These are phyloP conservation scores for Drosophila cardini DNA, from an alignment of 1,140 invertebrate genomes.

Conservation along the genomic window DNA sequence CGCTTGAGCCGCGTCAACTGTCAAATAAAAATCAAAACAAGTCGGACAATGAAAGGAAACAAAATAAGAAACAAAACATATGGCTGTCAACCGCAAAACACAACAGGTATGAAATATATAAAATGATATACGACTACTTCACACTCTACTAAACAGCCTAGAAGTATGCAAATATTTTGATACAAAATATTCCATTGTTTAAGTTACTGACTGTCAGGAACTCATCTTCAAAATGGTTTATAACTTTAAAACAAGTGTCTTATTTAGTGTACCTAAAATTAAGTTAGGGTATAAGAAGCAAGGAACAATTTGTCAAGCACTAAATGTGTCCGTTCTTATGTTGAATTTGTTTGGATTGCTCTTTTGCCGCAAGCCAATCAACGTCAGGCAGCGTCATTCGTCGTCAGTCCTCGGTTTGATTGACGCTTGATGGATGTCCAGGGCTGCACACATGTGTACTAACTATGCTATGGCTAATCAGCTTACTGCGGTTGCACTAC, in stretches of 20 bases:
- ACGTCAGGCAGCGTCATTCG: constrained; percentile 55
- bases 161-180: not conserved
- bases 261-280: not conserved
- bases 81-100: constrained; percentile 62
- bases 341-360: constrained; percentile 43
- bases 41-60: constrained; percentile 38
- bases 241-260: not conserved
- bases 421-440: constrained; percentile 53
- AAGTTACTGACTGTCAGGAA: not conserved
- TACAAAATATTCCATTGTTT: not conserved
- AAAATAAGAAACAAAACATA: constrained; percentile 28
- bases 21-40: constrained; percentile 51
- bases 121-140: constrained; percentile 8
- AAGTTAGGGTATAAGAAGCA: constrained; percentile 11
- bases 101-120: not conserved
- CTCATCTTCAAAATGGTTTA: not conserved
- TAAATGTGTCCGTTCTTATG: not conserved
- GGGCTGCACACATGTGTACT: constrained; percentile 28
- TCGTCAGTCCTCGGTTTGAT: constrained; percentile 31
- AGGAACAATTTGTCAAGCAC: constrained; percentile 53
- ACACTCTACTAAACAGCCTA: constrained; percentile 6
- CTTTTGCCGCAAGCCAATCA: constrained; percentile 53
- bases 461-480: constrained; percentile 52
- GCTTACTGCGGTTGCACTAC: constrained; percentile 12
- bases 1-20: constrained; percentile 35